A percentile compares a stretch with the other conserved stretches of the same genome.
phyloP scores from a whole-genome alignment of 2,797 vertebrate genomes.

The Hydrolagus colliei region DNA sequence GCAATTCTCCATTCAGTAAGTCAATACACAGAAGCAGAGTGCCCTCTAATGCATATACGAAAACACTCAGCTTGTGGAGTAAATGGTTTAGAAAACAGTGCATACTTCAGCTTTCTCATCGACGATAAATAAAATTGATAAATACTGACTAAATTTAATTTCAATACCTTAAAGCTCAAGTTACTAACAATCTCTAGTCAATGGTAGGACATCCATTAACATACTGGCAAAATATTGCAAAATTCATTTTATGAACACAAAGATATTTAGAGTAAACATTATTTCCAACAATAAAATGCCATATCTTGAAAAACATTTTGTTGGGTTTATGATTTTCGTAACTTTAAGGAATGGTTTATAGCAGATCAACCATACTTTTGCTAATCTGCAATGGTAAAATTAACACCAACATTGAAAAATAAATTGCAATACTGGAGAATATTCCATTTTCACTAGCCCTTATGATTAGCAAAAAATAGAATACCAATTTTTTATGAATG shows the following conservation, averaged over 20 bases:
- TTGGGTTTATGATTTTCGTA: background rate
- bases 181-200: too few relatives aligned
- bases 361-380: background rate
- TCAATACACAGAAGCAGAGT: background rate
- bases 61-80: background rate
- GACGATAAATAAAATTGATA: background rate
- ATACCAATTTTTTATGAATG: too few relatives aligned
- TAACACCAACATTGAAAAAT: background rate
- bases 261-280: background rate
- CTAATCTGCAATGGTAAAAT: background rate
- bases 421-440: background rate
- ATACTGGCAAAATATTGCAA: background rate
- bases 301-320: background rate
- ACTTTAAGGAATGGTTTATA: background rate
- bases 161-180: background rate
- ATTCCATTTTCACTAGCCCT: background rate
- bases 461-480: background rate
- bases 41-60: background rate
- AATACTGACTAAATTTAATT: background rate
- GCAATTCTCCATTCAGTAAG: background rate
- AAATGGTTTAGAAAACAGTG: background rate
- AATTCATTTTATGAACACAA: background rate
- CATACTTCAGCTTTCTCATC: background rate
- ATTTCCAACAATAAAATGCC: background rate
- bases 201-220: too few relatives aligned